These are phyloP conservation scores for Empis stercorea DNA, from an alignment of 2,888 invertebrate genomes.

Conservation along the genomic window DNA sequence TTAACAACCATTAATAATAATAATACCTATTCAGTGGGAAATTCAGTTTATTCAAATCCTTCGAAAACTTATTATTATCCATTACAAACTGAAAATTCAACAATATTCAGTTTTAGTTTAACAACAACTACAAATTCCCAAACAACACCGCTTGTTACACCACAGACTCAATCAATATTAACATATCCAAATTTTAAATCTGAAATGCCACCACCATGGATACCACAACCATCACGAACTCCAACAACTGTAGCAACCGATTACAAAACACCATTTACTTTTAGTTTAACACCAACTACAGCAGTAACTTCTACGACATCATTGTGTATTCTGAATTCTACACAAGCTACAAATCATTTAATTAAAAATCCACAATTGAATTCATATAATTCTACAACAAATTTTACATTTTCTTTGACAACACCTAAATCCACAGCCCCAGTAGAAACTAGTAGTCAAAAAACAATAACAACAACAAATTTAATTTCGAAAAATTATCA, in stretches of 20 bases:
- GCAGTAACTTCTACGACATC: not conserved
- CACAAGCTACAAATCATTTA: no score
- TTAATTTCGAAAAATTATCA: not conserved
- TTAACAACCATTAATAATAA: no score
- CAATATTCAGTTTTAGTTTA: not conserved
- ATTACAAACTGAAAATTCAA: not conserved
- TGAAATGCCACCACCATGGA: constrained; percentile 4
- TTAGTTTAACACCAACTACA: constrained; percentile 9
- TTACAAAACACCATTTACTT: constrained; percentile 10
- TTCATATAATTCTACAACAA: constrained; percentile 4
- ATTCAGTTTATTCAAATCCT: no score
- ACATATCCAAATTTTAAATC: constrained; percentile 5
- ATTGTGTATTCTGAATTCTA: not conserved
- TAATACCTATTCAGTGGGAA: no score
- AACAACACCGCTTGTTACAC: not conserved
- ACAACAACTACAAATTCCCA: not conserved
- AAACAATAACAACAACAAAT: not conserved
- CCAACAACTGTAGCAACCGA: not conserved
- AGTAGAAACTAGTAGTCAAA: constrained; percentile 5
- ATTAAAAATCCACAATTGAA: no score
- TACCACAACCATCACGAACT: not conserved
- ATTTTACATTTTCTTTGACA: constrained; percentile 13
- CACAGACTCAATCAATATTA: not conserved
- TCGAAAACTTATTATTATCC: not conserved
- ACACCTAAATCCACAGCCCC: constrained; percentile 11